Base-by-base conservation (phyloP, 2,113 vertebrate genomes). In the Choloepus hoffmanni region DNA sequence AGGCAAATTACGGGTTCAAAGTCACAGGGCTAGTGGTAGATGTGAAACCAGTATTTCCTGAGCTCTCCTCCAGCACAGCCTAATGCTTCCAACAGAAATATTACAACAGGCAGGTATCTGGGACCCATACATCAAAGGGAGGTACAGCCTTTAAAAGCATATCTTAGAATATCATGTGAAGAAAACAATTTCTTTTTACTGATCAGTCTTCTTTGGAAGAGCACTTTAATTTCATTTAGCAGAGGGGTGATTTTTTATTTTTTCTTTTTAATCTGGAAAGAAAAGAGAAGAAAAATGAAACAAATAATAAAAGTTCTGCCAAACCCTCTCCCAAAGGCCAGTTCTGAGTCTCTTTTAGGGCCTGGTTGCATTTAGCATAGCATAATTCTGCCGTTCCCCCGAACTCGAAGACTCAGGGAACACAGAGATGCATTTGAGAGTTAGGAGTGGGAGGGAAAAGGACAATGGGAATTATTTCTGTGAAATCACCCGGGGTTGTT, bases 201-300 rank as follows among this genome's bases (percentile, higher is more conserved):
- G 26, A 12, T 23, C 8, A 2, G 23, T 21, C 95, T 92, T 72
- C 30, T 55, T 14, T 12, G n/a, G 87, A 67, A 21, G 43, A 53
- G 48, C 40, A 5, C 36, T 92, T 84, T 62, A 72, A 55, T 43
- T 81, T 63, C 58, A n/a, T 24, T 88, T 67, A 86, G 79, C 81
- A 67, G 62, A 92, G 45, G 70, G 40, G 53, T 84, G 43, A 90
- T n/a, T 30, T 7, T 55, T 96, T 36, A 36, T 36, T 45, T 45
- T 45, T 45, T 45, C 43, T 45, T 68, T 30, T 30, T 43, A 36
- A 60, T 73, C 13, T 94, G 92, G 53, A 93, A 40, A 67, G 55
- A 70, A 92, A 81, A 63, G 50, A 30, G 70, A 55, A 74, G 85
- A 43, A 89, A 89, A 90, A 76, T 36, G 73, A 72, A 77, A 85